Conservation (phyloP, 92 coral and sea anemone genomes). For the Parazoanthus atlanticus region DNA sequence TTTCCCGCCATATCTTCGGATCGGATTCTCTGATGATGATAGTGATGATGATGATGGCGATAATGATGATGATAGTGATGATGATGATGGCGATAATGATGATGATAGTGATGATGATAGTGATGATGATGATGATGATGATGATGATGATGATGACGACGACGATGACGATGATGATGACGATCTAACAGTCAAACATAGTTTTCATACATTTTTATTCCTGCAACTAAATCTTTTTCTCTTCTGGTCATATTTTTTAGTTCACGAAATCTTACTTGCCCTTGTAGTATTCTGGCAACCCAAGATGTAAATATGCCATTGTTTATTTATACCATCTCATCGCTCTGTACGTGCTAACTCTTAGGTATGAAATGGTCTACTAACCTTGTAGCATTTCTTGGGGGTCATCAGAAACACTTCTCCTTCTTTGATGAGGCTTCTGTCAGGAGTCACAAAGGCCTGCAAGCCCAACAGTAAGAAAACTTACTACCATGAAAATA, state of each 20-base stretch:
- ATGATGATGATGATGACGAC: no score
- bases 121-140: no score
- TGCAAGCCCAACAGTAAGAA: constrained; percentile 9
- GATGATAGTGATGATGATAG: no score
- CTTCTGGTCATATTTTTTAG: not conserved
- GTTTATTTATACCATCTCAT: no score
- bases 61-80: no score
- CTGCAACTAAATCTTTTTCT: not conserved
- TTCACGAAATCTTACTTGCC: not conserved
- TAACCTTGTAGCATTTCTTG: constrained; percentile 77
- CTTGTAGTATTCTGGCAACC: not conserved
- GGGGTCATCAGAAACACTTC: constrained; percentile 77
- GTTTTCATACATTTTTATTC: not conserved
- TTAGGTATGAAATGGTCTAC: not conserved
- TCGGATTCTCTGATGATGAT: no score
- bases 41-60: no score
- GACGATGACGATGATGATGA: not conserved
- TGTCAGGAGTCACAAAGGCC: constrained; percentile 89
- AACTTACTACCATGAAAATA: not conserved
- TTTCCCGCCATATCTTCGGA: no score
- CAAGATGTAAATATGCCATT: not conserved
- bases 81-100: no score
- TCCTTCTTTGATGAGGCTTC: constrained; percentile 89
- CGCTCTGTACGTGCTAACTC: not conserved
- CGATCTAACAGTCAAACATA: no score